Conservation (phyloP, 1,140 invertebrate species). For the Parapsyche elsis region DNA sequence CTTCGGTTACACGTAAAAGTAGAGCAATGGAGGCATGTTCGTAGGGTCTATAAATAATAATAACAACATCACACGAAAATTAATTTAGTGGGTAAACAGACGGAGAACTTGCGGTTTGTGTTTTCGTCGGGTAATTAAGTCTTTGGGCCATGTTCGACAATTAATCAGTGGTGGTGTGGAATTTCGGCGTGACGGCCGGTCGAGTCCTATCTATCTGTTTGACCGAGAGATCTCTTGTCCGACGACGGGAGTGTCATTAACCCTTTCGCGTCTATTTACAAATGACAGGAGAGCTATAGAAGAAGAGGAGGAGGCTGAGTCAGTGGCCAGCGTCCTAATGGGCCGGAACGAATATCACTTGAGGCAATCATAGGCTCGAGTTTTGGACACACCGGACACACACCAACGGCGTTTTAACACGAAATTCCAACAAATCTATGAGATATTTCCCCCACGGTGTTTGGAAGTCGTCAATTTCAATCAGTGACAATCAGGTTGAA, state of each 20-base stretch:
- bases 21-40: too few relatives aligned
- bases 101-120: not conserved
- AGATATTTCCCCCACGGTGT: too few relatives aligned
- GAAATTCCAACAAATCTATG: too few relatives aligned
- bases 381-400: not conserved
- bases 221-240: constrained; percentile 8
- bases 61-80: too few relatives aligned
- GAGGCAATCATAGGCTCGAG: constrained; percentile 13
- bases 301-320: not conserved
- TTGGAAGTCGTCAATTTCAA: constrained; percentile 6
- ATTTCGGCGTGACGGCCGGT: not conserved
- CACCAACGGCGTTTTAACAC: too few relatives aligned
- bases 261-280: constrained; percentile 36
- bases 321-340: constrained; percentile 14
- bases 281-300: not conserved
- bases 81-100: too few relatives aligned
- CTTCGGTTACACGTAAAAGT: too few relatives aligned
- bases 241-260: constrained; percentile 16
- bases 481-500: not conserved
- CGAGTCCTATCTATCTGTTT: not conserved
- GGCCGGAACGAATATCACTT: constrained; percentile 35
- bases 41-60: too few relatives aligned
- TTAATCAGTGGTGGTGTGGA: not conserved
- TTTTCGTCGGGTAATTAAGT: not conserved
- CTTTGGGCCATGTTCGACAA: not conserved